These are phyloP conservation scores for Saguinus imperator DNA, from an alignment of 2,113 vertebrate genomes.

Conservation along the genomic window DNA sequence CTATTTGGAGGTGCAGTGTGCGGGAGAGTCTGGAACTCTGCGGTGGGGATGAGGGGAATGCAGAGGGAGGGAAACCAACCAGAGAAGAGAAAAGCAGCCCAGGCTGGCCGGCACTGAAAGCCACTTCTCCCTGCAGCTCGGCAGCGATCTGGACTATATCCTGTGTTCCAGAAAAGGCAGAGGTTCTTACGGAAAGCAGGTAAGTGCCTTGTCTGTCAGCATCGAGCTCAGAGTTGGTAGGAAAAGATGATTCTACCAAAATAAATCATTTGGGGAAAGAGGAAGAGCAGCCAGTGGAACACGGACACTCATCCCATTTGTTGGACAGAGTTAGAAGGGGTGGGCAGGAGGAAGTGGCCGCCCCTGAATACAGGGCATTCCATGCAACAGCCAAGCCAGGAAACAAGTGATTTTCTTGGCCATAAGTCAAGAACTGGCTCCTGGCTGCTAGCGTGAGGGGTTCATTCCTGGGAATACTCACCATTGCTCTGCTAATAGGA, in stretches of 20 bases:
- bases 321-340: background rate
- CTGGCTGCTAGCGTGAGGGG: background rate
- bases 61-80: background rate
- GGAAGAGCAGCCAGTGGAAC: background rate
- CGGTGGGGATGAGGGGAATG: background rate
- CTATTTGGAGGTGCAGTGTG: background rate
- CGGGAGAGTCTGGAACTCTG: background rate
- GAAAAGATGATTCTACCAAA: background rate
- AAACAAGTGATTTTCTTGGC: background rate
- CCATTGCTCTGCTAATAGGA: background rate
- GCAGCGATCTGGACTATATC: background rate
- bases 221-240: background rate
- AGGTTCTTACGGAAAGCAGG: background rate
- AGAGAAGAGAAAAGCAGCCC: background rate
- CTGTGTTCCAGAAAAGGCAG: background rate
- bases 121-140: background rate
- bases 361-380: too few species aligned
- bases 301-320: background rate
- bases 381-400: too few species aligned
- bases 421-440: background rate
- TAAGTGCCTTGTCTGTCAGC: background rate
- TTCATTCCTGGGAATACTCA: background rate
- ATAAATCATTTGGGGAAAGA: background rate
- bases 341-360: background rate
- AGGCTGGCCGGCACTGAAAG: background rate